phyloP scores from a whole-genome alignment of 2,797 vertebrate species.

The Anguilla megastoma region DNA sequence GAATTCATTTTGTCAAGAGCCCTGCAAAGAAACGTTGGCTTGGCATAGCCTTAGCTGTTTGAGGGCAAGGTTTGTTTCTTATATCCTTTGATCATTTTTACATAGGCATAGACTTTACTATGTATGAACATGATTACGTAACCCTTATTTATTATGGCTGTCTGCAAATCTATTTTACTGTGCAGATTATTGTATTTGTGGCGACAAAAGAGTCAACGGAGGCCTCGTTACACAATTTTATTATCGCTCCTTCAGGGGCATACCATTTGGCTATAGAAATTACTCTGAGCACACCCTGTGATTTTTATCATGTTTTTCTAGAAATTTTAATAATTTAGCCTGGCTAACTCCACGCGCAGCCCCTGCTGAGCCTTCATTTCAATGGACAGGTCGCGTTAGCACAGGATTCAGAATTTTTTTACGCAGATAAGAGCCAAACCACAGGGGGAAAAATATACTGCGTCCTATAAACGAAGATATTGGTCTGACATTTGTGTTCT shows the following conservation, averaged over 20 bases:
- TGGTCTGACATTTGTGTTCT: no score
- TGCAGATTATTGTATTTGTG: neutral
- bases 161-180: neutral
- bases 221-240: neutral
- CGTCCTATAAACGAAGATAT: no score
- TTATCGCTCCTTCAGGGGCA: no score
- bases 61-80: neutral
- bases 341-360: neutral
- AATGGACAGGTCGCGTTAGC: no score
- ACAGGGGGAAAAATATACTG: no score
- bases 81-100: neutral
- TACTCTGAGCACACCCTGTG: neutral
- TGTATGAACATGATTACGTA: neutral
- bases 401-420: no score
- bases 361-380: neutral
- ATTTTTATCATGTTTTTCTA: neutral
- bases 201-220: neutral
- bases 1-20: slow-evolving; percentile 13
- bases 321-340: neutral
- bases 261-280: neutral
- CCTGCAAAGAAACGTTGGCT: neutral
- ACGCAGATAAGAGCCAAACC: no score
- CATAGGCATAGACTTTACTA: neutral
- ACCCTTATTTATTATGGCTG: neutral
- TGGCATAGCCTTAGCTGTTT: neutral